Evolutionary conservation across 2,113 vertebrate species (phyloP), one percentile per base, ranked within the genome.

Genomic region (Siniperca knerii): DNA sequence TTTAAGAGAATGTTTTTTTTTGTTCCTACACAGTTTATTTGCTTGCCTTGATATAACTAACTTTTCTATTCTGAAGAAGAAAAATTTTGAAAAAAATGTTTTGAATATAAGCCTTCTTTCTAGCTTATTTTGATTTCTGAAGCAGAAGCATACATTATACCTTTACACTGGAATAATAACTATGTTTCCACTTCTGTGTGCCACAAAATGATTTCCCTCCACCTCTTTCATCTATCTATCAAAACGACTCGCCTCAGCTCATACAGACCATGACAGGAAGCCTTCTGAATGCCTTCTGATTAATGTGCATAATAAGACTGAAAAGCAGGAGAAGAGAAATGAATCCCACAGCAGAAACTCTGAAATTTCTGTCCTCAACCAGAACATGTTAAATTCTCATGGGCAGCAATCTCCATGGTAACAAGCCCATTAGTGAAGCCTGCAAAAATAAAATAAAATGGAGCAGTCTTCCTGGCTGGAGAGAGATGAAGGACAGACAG

Each of bases 331-430:
- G 46, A 74, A 46, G 77, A 75, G 58, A 52, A 73, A 89, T 79
- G 21, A 83, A 84, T 84, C 85, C 81, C 66, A 52, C 33, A 42
- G 75, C 52, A 57, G 75, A 83, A 85, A 84, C 52, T 81, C 68
- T 37, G 16, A 81, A 78, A 78, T 75, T 50, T 81, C 58, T 64
- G 77, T 69, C 75, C 82, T 85, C 74, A 46, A 52, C 70, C 46
- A 65, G 54, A 90, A 79, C 65, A 81, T 58, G 66, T 40, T 29
- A 67, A 76, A 87, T 61, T 89, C 84, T 87, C 85, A 86, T 29
- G 69, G 86, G 86, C 75, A 84, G 86, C 29, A 16, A 76, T 90
- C 84, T 87, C 92, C 64, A 70, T 80, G 85, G 90, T 78, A 89
- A 83, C 88, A 80, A 89, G 74, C 35, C 86, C 77, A 88, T 92